These are phyloP conservation scores for Heliangelus exortis DNA, from an alignment of 2,797 vertebrate species.

Conservation along the genomic window DNA sequence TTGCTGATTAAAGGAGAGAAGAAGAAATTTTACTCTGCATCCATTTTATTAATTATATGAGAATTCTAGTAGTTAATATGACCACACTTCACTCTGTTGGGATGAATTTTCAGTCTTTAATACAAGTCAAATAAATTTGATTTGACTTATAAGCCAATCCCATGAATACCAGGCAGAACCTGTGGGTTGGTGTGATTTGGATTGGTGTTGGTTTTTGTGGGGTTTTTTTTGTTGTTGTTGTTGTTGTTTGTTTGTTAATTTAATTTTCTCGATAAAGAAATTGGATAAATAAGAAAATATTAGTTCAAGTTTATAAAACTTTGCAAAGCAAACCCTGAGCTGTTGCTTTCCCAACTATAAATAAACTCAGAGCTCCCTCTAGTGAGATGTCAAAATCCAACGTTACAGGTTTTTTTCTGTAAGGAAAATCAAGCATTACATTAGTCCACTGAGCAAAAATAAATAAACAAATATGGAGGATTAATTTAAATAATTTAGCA, in stretches of 20 bases:
- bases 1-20: neutral
- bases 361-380: slow-evolving; percentile 38
- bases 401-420: fast-evolving
- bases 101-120: neutral
- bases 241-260: neutral
- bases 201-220: neutral
- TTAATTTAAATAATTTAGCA: neutral
- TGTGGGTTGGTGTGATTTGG: neutral
- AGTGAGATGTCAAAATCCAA: neutral
- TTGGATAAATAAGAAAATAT: neutral
- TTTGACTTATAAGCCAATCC: neutral
- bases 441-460: neutral
- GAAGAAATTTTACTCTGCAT: neutral
- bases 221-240: neutral
- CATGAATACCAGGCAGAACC: neutral
- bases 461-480: neutral
- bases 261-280: neutral
- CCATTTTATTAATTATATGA: neutral
- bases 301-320: neutral
- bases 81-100: neutral
- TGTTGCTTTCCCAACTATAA: neutral
- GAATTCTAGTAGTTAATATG: neutral
- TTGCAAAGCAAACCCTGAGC: neutral
- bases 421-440: neutral
- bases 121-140: neutral